Base-by-base conservation (phyloP, 2,888 invertebrate genomes). In the Pogonocherus hispidulus region DNA sequence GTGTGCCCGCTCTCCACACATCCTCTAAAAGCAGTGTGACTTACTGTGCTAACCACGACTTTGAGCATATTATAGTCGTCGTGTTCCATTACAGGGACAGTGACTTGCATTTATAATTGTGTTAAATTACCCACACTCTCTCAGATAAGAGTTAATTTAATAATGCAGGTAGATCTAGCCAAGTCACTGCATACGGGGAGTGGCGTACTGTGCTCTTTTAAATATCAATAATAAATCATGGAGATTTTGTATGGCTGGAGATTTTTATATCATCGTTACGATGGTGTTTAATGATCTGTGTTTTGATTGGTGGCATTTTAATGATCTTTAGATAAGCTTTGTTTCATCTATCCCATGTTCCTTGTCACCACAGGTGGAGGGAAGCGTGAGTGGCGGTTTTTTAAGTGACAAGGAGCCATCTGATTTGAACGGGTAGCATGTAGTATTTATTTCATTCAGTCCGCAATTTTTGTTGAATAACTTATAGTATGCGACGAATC, bases 91-190 rank as follows among this genome's bases (percentile, higher is more conserved):
- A 76, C 70, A 51, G 69, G 54, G 66, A 65, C 72, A 70, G 75
- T 77, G 78, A 79, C 76, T 80, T 81, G 80, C 80, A 81, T 80
- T 76, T 80, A 80, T 81, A 81, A 81, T 81, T 80, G 78, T 78
- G 79, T 80, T 80, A 79, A 81, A 80, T 81, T 81, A 78, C 73
- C 74, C 75, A 77, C 78, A 76, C 78, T 78, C 79, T 78, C 71
- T 75, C 72, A 75, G 81, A 80, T 80, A 81, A 78, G 76, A 77
- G 70, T 66, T 77, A 76, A 79, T 79, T 80, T 78, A 80, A 79
- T 79, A 79, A 79, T 71, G 73, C 74, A 78, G 77, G 76, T 71
- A 63, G 67, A 71, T 70, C 64, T 59, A 41, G 66, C 63, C 59
- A 18, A 63, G 65, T 66, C 63, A 57, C 60, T 62, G 60, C 49